Evolutionary conservation across 35 echinoderm and acorn worm species (phyloP).

Genomic region (Ophioderma brevispina): DNA sequence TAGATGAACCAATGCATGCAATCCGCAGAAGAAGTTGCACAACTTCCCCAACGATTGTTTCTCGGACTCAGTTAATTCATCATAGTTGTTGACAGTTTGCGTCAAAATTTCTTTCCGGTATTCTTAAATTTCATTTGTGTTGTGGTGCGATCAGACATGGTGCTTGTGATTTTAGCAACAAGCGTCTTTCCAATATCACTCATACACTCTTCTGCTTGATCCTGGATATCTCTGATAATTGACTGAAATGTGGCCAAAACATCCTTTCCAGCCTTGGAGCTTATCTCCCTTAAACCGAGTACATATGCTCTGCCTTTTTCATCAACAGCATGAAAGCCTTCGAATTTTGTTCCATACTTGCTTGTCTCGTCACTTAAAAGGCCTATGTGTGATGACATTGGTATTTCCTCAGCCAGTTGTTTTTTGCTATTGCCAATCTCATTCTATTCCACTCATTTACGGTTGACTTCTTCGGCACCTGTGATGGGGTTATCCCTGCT

Average conservation of each 20-base stretch:
- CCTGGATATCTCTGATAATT: neutral
- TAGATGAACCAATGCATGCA: constrained; percentile 51
- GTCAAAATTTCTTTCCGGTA: neutral
- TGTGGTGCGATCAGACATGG: neutral
- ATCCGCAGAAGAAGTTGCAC: constrained; percentile 47
- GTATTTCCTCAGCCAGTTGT: constrained; percentile 44
- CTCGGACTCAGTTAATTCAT: constrained; percentile 14
- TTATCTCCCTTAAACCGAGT: neutral
- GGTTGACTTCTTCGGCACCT: constrained; percentile 9
- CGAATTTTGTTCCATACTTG: neutral
- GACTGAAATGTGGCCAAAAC: constrained; percentile 6
- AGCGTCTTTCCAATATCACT: neutral
- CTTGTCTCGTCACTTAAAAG: constrained; percentile 24
- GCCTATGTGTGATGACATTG: neutral
- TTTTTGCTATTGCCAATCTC: constrained; percentile 32
- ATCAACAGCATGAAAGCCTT: neutral
- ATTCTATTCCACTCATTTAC: constrained; percentile 46
- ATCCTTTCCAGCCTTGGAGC: constrained; percentile 15
- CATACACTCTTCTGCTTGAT: neutral
- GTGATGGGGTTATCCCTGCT: constrained; percentile 9
- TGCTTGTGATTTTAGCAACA: neutral
- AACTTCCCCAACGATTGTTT: constrained; percentile 40
- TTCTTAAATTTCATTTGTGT: neutral
- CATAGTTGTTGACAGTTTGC: neutral
- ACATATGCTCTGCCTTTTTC: neutral